Conservation (phyloP, 2,888 invertebrate genomes). For the Mythimna albipuncta region DNA sequence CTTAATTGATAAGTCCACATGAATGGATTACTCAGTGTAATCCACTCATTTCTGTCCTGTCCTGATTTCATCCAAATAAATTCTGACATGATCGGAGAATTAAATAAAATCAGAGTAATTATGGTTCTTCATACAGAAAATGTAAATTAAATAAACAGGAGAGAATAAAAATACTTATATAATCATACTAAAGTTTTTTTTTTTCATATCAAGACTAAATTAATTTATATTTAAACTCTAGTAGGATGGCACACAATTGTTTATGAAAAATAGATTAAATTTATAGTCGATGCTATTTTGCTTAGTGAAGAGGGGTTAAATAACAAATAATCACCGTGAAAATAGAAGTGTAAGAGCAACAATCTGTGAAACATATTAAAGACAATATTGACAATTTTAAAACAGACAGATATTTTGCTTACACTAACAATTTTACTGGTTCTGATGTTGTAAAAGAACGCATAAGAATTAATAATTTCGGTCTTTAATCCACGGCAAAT, state of each 20-base stretch:
- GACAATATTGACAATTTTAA: no score
- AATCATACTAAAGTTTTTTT: not conserved
- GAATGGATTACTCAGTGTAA: constrained; percentile 41
- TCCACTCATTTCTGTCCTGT: constrained; percentile 46
- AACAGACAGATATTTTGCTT: no score
- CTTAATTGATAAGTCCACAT: constrained; percentile 53
- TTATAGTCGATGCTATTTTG: no score
- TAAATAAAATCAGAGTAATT: constrained; percentile 25
- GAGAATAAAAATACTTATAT: not conserved
- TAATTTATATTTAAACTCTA: not conserved
- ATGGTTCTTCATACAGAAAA: not conserved
- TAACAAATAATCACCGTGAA: no score
- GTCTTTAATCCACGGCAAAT: constrained; percentile 14
- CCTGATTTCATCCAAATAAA: constrained; percentile 49
- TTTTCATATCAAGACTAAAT: not conserved
- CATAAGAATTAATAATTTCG: not conserved
- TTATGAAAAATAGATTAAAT: no score
- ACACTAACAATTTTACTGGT: no score
- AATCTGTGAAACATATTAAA: no score
- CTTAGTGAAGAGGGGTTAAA: no score
- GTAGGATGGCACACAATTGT: no score
- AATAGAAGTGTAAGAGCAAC: no score
- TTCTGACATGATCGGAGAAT: constrained; percentile 35
- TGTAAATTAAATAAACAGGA: not conserved
- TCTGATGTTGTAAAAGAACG: no score